phyloP scores from a whole-genome alignment of 2,888 invertebrate genomes.

The Drosophila colorata region DNA sequence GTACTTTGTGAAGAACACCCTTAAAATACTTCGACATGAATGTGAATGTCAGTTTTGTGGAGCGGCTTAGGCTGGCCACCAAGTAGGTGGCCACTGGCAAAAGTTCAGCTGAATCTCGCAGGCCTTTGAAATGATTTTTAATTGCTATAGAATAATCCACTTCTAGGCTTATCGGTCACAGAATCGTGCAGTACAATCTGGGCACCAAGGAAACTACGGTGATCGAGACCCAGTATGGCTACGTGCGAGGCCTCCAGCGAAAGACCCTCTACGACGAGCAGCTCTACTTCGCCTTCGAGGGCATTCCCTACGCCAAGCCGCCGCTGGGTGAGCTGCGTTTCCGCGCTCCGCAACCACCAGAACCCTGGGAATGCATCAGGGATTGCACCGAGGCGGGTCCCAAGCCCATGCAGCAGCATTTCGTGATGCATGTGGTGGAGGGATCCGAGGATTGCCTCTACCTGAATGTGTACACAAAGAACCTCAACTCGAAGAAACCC shows the following conservation, averaged over 20 bases:
- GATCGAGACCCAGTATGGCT: constrained; percentile 73
- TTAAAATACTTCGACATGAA: no score
- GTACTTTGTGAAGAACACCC: no score
- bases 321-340: constrained; percentile 84
- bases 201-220: constrained; percentile 72
- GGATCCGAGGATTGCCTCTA: constrained; percentile 86
- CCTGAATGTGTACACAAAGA: constrained; percentile 84
- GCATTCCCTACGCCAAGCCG: constrained; percentile 81
- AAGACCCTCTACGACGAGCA: constrained; percentile 69
- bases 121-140: no score
- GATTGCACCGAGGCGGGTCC: constrained; percentile 83
- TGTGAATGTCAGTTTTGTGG: not conserved
- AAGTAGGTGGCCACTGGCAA: not conserved
- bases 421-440: constrained; percentile 75
- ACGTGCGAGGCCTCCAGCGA: constrained; percentile 76
- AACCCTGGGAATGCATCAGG: constrained; percentile 84
- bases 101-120: no score
- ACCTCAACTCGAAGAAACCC: constrained; percentile 65
- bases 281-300: constrained; percentile 74
- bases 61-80: not conserved
- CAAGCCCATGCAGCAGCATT: constrained; percentile 77
- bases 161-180: constrained; percentile 70
- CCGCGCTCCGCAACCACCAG: constrained; percentile 84
- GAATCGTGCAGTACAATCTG: constrained; percentile 73
- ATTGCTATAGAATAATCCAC: constrained; percentile 7